These are phyloP conservation scores for Leptobrachium leishanense DNA, from an alignment of 2,113 vertebrate genomes.

Conservation along the genomic window DNA sequence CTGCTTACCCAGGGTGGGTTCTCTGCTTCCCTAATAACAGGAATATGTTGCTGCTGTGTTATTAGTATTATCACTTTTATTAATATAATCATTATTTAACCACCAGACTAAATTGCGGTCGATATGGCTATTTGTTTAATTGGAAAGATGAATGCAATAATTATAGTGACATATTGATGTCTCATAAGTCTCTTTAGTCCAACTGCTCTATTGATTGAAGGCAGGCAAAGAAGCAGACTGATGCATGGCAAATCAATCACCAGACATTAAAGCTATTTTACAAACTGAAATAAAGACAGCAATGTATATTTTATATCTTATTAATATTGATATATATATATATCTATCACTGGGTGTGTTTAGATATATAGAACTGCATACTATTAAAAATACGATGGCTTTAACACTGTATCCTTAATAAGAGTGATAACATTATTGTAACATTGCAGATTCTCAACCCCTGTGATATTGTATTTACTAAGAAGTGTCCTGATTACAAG, in stretches of 20 bases:
- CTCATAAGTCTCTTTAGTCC: conserved; percentile 6
- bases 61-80: neutral
- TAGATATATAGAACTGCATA: too few relatives aligned
- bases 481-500: too few relatives aligned
- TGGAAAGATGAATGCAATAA: conserved; percentile 27
- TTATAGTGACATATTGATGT: conserved; percentile 12
- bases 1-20: neutral
- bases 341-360: too few relatives aligned
- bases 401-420: too few relatives aligned
- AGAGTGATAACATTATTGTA: too few relatives aligned
- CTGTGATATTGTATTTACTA: too few relatives aligned
- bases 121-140: conserved; percentile 22
- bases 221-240: conserved; percentile 5
- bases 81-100: neutral
- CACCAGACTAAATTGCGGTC: neutral
- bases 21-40: too few relatives aligned
- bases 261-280: neutral
- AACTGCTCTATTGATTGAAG: conserved; percentile 11
- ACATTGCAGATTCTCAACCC: too few relatives aligned
- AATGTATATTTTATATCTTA: too few relatives aligned
- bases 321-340: too few relatives aligned
- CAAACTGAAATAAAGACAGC: neutral
- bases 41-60: neutral
- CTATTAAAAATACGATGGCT: too few relatives aligned
- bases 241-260: neutral